These are phyloP conservation scores for Kuschelorhynchus macadamiae DNA, from an alignment of 2,888 invertebrate genomes.

Conservation along the genomic window DNA sequence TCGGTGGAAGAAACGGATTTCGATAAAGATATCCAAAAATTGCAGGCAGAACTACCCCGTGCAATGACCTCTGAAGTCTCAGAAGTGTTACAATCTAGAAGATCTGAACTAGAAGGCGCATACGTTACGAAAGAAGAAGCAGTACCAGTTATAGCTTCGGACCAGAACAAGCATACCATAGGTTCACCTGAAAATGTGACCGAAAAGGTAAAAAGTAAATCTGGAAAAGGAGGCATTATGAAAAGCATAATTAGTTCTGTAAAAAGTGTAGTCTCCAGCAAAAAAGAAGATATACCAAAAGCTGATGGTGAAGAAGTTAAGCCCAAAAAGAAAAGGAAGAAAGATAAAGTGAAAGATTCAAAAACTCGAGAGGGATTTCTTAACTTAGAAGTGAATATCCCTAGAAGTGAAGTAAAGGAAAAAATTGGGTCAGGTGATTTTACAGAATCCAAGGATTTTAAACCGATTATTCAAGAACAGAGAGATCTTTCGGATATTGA, in stretches of 20 bases:
- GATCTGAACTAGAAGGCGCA: not conserved
- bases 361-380: not conserved
- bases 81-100: not conserved
- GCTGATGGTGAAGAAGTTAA: constrained; percentile 38
- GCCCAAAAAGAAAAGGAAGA: constrained; percentile 33
- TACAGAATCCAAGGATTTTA: too few species aligned
- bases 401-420: too few species aligned
- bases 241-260: constrained; percentile 59
- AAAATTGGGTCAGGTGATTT: too few species aligned
- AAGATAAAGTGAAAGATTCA: constrained; percentile 12
- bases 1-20: constrained; percentile 1
- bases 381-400: not conserved
- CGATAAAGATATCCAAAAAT: not conserved
- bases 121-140: not conserved
- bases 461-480: too few species aligned
- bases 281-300: constrained; percentile 7
- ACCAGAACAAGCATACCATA: constrained; percentile 29
- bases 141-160: not conserved
- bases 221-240: constrained; percentile 57
- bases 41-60: not conserved
- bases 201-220: constrained; percentile 46
- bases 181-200: too few species aligned
- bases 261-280: constrained; percentile 55
- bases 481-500: too few species aligned
- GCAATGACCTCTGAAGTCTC: not conserved